Evolutionary conservation across 2,888 invertebrate genomes (phyloP).

Genomic region (Tanytarsus gracilentus): DNA sequence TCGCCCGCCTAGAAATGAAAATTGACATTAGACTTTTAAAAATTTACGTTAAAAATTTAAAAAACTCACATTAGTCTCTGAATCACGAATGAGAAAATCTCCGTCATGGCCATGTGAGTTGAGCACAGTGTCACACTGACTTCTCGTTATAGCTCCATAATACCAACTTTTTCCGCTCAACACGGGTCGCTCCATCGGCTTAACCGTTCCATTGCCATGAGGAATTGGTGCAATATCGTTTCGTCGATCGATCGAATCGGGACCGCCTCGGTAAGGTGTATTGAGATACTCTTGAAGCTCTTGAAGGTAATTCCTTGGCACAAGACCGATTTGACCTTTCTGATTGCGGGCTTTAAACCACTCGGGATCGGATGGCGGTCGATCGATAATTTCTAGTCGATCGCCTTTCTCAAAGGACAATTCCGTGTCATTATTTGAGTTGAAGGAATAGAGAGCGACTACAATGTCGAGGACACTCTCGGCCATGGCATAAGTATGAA

Average conservation of each 20-base stretch:
- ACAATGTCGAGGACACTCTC: slow-evolving; percentile 94
- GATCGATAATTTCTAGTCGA: slow-evolving; percentile 88
- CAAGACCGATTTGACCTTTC: slow-evolving; percentile 86
- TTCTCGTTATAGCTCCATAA: slow-evolving; percentile 90
- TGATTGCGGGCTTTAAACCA: slow-evolving; percentile 96
- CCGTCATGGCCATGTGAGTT: slow-evolving; percentile 95
- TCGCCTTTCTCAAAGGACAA: slow-evolving; percentile 95
- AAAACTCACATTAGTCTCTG: slow-evolving; percentile 91
- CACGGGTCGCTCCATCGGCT: slow-evolving; percentile 56
- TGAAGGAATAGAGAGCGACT: slow-evolving; percentile 88
- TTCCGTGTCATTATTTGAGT: slow-evolving; percentile 91
- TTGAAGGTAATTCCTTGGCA: slow-evolving; percentile 91
- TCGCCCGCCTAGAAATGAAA: slow-evolving; percentile 75
- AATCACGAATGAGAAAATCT: slow-evolving; percentile 96
- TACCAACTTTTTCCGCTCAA: slow-evolving; percentile 88
- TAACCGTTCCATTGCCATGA: slow-evolving; percentile 36
- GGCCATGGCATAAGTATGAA: slow-evolving; percentile 89
- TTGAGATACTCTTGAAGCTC: slow-evolving; percentile 83
- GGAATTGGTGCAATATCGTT: slow-evolving; percentile 35
- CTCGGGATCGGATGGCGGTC: slow-evolving; percentile 95
- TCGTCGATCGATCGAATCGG: slow-evolving; percentile 48
- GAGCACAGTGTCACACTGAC: slow-evolving; percentile 91
- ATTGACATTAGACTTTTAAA: slow-evolving; percentile 21
- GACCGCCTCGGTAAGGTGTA: slow-evolving; percentile 62
- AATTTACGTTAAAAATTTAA: slow-evolving; percentile 4